Percentiles rank a stretch among this genome's conserved stretches.
Evolutionary conservation across 2,113 vertebrate species (phyloP).

Genomic region (Pterophyllum scalare): DNA sequence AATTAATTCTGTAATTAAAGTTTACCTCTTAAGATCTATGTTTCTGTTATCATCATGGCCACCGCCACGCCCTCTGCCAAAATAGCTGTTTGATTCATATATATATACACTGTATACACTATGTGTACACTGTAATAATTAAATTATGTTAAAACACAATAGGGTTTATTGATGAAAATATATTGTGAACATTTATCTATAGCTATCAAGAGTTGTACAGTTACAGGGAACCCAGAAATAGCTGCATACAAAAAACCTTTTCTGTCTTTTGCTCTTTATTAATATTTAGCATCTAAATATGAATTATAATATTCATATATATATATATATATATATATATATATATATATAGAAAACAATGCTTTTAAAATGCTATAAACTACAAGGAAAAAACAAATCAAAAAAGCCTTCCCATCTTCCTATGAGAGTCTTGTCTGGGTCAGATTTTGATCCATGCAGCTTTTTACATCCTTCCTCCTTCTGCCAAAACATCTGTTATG

Average conservation of each 20-base stretch:
- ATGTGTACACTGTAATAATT: background rate
- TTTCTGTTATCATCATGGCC: background rate
- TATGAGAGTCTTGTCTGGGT: background rate
- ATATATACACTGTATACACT: too few species aligned
- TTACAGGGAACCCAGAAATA: background rate
- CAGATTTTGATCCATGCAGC: slow-evolving; percentile 29
- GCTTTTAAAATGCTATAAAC: background rate
- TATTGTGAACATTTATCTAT: background rate
- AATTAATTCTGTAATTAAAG: slow-evolving; percentile 67
- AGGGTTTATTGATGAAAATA: background rate
- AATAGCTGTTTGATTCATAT: background rate
- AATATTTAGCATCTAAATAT: background rate
- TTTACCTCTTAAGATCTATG: slow-evolving; percentile 48
- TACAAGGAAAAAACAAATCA: background rate
- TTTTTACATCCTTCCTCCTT: slow-evolving; percentile 30
- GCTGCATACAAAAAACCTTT: background rate
- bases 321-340: too few species aligned
- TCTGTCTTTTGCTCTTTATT: background rate
- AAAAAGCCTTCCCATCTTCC: background rate
- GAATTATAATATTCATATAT: background rate
- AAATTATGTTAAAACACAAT: slow-evolving; percentile 3
- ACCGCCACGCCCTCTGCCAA: background rate
- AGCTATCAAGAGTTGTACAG: background rate
- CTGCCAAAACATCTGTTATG: slow-evolving; percentile 54
- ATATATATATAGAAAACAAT: too few species aligned